Base-by-base conservation (phyloP, 2,797 vertebrate species). In the Melanogrammus aeglefinus region DNA sequence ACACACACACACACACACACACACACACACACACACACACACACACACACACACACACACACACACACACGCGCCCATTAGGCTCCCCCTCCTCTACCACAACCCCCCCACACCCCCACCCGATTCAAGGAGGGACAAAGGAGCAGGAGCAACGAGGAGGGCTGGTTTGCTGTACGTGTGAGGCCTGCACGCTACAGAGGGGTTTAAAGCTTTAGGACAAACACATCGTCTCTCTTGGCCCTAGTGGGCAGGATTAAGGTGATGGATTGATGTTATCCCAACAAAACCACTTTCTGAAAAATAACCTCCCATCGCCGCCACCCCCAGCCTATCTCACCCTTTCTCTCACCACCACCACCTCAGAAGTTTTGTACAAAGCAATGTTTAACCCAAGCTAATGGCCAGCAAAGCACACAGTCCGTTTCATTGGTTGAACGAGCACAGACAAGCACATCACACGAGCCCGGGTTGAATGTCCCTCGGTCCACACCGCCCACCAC, bases 351-450 rank as follows among this genome's bases (percentile, higher is more conserved):
- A 47, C 73, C 82, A 73, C 38, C 77, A 81, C 87, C 89, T 88
- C 85, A 78, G 85, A 89, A 89, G 87, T 90, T 86, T 81, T 83
- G 79, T 82, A 85, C 85, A 33, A 33, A 33, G 31, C 87, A 88
- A 86, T 91, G 86, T 91, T 91, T 86, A 87, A 84, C 79, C 38
- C 75, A 73, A 57, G 81, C 78, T 80, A 91, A 83, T 66, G 81
- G 82, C 84, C 73, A 3, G 5, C 76, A 44, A 57, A 57, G 51
- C 18, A 79, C 76, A 78, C 76, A 85, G 8, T 38, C 36, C 36
- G 8, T 38, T 38, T 7, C 0, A 38, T 38, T 38, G 36, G 36
- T 38, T 38, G 36, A 38, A 88, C 18, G 36, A 35, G 18, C 31
- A 70, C 9, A 36, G 16, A 18, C 29, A 35, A 18, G 16, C 18